Percentiles rank a stretch among this genome's conserved stretches.
Evolutionary conservation across 2,888 invertebrate genomes (phyloP).

Genomic region (Lochmaea capreae): DNA sequence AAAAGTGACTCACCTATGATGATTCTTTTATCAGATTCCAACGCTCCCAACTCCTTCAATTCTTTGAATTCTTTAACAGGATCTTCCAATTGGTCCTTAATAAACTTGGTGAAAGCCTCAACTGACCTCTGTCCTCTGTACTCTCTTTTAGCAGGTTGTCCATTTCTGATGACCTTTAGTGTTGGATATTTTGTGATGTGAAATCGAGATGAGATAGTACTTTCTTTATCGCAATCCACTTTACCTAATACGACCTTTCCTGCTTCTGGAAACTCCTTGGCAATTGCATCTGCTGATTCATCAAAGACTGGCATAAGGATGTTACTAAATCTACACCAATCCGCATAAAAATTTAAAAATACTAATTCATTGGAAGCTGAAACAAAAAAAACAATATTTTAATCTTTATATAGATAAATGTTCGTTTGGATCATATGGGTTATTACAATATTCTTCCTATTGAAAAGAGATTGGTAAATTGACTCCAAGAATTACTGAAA

Average conservation of each 20-base stretch:
- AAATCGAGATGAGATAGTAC: constrained; percentile 87
- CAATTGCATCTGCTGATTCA: constrained; percentile 91
- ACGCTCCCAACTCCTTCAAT: constrained; percentile 77
- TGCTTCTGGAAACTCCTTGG: constrained; percentile 79
- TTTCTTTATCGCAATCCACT: constrained; percentile 96
- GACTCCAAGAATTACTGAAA: no score
- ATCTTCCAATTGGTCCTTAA: constrained; percentile 89
- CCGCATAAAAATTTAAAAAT: constrained; percentile 98
- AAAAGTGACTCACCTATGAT: constrained; percentile 75
- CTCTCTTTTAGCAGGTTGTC: constrained; percentile 89
- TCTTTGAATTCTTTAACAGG: constrained; percentile 83
- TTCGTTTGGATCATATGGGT: no score
- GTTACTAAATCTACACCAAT: constrained; percentile 99
- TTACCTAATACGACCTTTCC: constrained; percentile 94
- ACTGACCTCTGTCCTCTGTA: constrained; percentile 90
- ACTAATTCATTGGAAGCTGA: constrained; percentile 95
- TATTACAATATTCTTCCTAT: no score
- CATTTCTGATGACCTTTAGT: constrained; percentile 92
- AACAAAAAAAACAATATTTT: constrained; percentile 61
- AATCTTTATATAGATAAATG: not conserved
- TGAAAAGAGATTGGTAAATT: no score
- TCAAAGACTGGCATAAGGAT: constrained; percentile 96
- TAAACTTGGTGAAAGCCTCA: constrained; percentile 90
- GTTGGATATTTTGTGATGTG: constrained; percentile 99
- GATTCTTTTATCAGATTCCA: constrained; percentile 85